These are phyloP conservation scores for Centrocercus urophasianus DNA, from an alignment of 2,113 vertebrate genomes.

Conservation along the genomic window DNA sequence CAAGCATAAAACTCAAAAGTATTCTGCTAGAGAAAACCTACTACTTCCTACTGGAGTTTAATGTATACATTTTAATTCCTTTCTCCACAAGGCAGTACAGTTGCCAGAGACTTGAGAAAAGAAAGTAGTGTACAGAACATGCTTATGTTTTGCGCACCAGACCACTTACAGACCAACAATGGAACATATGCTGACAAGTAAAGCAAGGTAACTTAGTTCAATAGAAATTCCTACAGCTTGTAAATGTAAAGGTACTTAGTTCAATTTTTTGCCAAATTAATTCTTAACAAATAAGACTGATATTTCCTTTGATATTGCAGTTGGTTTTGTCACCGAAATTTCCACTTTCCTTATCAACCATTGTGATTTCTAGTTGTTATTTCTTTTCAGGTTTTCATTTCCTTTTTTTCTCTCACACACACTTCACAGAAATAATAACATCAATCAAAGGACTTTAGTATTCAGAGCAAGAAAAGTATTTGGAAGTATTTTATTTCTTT, in stretches of 20 bases:
- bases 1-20: background rate
- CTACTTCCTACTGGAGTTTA: background rate
- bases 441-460: background rate
- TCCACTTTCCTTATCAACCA: background rate
- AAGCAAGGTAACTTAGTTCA: background rate
- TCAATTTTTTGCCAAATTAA: background rate
- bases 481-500: background rate
- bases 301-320: background rate
- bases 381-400: background rate
- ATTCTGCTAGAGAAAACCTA: background rate
- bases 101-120: background rate
- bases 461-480: background rate
- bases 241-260: background rate
- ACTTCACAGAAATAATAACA: background rate
- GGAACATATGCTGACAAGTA: background rate
- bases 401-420: background rate
- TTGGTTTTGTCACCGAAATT: background rate
- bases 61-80: background rate
- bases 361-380: background rate
- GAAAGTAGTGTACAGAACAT: background rate
- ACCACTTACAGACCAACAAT: background rate
- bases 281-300: constrained; percentile 18
- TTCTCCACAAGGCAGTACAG: background rate
- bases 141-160: background rate
- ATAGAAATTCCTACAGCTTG: background rate